Conservation (phyloP, 2,888 invertebrate genomes). For the Drosophila vallismaia region DNA sequence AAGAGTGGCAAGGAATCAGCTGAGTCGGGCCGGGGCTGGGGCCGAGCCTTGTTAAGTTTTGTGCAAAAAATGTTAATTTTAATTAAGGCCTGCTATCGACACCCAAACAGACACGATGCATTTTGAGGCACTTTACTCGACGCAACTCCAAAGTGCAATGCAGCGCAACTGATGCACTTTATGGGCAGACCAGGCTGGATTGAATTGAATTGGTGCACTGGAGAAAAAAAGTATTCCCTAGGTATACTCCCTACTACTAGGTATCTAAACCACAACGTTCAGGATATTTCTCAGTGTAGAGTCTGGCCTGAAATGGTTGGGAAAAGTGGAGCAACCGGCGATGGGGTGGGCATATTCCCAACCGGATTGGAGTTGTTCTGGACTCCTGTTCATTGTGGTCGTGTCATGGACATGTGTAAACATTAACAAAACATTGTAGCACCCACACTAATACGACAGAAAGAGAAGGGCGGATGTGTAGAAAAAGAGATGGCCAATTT, state of each 20-base stretch:
- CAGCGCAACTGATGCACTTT: conserved; percentile 80
- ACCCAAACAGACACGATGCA: conserved; percentile 59
- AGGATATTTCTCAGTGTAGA: conserved; percentile 6
- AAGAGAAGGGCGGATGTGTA: conserved; percentile 4
- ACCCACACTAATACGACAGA: conserved; percentile 7
- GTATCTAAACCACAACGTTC: not conserved
- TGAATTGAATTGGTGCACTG: conserved; percentile 32
- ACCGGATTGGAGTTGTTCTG: conserved; percentile 27
- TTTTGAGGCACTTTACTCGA: conserved; percentile 59
- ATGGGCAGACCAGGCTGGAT: conserved; percentile 32
- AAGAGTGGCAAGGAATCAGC: conserved; percentile 1
- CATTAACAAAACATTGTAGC: conserved; percentile 75
- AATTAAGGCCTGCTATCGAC: conserved; percentile 78
- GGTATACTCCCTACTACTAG: not conserved
- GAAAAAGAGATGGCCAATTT: conserved; percentile 57
- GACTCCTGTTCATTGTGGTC: conserved; percentile 50
- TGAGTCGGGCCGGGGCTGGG: too few relatives aligned
- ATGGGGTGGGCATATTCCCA: not conserved
- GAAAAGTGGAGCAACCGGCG: not conserved
- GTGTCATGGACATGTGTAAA: conserved; percentile 71
- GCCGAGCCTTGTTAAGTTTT: conserved; percentile 55
- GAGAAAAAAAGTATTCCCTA: not conserved
- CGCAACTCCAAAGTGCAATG: conserved; percentile 65
- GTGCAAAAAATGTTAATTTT: conserved; percentile 79
- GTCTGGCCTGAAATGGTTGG: not conserved